phyloP scores from a whole-genome alignment of 1,140 invertebrate species.

The Tyrophagus putrescentiae region DNA sequence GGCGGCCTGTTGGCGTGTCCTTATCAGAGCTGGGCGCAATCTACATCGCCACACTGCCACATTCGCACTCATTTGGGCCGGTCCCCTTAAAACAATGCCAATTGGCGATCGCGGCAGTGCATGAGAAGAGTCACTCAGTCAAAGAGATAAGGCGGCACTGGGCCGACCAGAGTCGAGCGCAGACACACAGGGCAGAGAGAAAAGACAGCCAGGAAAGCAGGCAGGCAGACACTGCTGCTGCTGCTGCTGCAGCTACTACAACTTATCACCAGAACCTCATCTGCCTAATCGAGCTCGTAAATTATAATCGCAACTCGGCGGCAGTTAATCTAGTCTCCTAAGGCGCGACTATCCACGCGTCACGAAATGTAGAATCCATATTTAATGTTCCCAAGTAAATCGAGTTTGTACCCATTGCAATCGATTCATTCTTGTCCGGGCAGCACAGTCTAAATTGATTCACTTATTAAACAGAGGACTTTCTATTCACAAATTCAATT shows the following conservation, averaged over 20 bases:
- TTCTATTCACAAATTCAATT: slow-evolving; percentile 12
- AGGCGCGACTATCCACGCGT: no score
- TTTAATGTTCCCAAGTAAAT: slow-evolving; percentile 4
- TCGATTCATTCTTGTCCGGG: no score
- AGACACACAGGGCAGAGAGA: no score
- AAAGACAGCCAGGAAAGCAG: no score
- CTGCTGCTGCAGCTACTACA: no score
- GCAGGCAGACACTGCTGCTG: no score
- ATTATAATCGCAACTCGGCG: slow-evolving; percentile 7
- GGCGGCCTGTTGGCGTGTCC: background rate
- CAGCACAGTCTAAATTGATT: background rate
- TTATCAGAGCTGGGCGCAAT: background rate
- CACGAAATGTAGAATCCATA: background rate
- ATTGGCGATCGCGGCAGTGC: background rate
- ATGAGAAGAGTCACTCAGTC: no score
- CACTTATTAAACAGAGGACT: background rate
- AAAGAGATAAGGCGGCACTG: no score
- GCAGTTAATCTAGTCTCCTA: background rate
- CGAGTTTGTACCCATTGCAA: background rate
- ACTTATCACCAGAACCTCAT: slow-evolving; percentile 7
- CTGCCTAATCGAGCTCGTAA: background rate
- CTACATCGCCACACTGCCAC: background rate
- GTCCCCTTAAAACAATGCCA: slow-evolving; percentile 6
- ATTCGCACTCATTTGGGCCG: background rate
- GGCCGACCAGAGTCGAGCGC: no score